Evolutionary conservation across 2,888 invertebrate genomes (phyloP).

Genomic region (Cyclophora albipunctata): DNA sequence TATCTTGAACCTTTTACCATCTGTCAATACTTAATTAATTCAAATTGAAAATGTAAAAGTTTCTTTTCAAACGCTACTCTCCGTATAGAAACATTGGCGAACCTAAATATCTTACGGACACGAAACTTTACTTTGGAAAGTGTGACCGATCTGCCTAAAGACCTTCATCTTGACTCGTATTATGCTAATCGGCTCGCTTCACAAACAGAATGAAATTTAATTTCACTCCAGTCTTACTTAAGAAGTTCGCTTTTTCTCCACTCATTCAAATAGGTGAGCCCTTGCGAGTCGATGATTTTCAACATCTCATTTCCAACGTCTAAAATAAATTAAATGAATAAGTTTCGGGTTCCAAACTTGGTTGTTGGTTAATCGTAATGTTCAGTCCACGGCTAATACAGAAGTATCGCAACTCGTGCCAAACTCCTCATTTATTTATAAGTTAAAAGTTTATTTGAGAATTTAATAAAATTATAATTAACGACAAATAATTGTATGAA

Average conservation of each 20-base stretch:
- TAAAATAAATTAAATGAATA: slow-evolving; percentile 69
- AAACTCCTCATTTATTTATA: background rate
- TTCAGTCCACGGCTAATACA: slow-evolving; percentile 15
- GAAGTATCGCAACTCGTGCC: slow-evolving; percentile 9
- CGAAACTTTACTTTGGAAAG: slow-evolving; percentile 12
- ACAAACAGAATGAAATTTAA: slow-evolving; percentile 62
- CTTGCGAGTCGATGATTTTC: slow-evolving; percentile 42
- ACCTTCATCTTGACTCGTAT: slow-evolving; percentile 51
- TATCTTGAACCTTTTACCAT: too few relatives aligned
- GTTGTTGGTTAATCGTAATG: slow-evolving; percentile 18
- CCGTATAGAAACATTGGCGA: too few relatives aligned
- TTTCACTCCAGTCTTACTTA: slow-evolving; percentile 47
- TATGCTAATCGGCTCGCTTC: slow-evolving; percentile 59
- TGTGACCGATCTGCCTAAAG: slow-evolving; percentile 5
- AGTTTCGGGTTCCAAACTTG: slow-evolving; percentile 41
- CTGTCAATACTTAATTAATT: too few relatives aligned
- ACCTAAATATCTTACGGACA: too few relatives aligned
- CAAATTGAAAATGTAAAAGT: too few relatives aligned
- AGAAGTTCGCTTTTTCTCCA: slow-evolving; percentile 55
- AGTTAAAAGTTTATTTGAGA: too few relatives aligned
- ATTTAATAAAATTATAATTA: too few relatives aligned
- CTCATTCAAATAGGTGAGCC: slow-evolving; percentile 46
- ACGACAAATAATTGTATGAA: too few relatives aligned
- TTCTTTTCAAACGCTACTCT: too few relatives aligned
- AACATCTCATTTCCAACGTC: slow-evolving; percentile 62